Base-by-base conservation (phyloP, 2,797 vertebrate species). In the Graptemys geographica region DNA sequence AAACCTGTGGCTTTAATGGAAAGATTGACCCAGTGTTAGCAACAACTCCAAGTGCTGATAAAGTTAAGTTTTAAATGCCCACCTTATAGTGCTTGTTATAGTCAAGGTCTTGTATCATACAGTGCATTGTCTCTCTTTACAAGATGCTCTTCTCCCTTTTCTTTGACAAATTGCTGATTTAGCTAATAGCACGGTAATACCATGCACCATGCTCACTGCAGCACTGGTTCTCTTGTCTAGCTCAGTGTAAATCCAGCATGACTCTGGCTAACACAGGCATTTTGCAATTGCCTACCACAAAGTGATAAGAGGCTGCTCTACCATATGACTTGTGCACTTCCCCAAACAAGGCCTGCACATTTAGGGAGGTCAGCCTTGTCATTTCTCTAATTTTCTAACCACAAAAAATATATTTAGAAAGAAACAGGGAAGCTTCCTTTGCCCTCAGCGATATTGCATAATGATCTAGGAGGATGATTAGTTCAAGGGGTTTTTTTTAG, bases 1-100 rank as follows among this genome's bases (percentile, higher is more conserved):
- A 97, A 98, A 84, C 56, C 41, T 47, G 92, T 95, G 95, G 95
- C 96, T 94, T 80, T 96, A 93, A 93, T 92, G 97, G 97, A 97
- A 98, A 97, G 79, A 94, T 88, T 92, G 95, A 97, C n/a, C 2
- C 90, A 87, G 11, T 33, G 1, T 90, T 96, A 96, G 95, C 95
- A 91, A 89, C 44, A 6, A 23, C 55, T 23, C 55, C 55, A 55
- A 55, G 9, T 55, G 9, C 23, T 23, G 55, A 55, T 55, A 10
- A 25, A 25, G 23, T 80, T 10, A 86, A 44, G 52, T 87, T 93
- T 86, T 72, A 94, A 89, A 83, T 79, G 94, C 86, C 90, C 94
- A 84, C 69, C 0, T 1, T 19, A 27, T 10, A 6, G 89, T 83
- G 86, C 82, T 0, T 84, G 90, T 81, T 86, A 88, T n/a, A 5